These are phyloP conservation scores for Odontophorus gujanensis DNA, from an alignment of 2,113 vertebrate genomes.

Conservation along the genomic window DNA sequence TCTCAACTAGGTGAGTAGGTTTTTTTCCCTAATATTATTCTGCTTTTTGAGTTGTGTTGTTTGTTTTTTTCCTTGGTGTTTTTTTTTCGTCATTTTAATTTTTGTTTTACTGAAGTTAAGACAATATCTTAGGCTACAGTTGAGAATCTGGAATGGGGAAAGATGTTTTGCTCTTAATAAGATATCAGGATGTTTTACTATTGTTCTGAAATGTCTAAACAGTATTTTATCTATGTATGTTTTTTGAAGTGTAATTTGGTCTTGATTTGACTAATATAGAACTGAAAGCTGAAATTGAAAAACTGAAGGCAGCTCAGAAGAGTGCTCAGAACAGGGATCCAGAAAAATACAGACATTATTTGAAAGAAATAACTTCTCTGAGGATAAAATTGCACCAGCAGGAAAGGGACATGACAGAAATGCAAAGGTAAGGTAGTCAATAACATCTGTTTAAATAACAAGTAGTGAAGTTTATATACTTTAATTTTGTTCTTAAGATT, in stretches of 20 bases:
- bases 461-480: background rate
- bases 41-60: background rate
- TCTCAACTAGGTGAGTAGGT: background rate
- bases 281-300: constrained; percentile 95
- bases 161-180: background rate
- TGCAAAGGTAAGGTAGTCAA: constrained; percentile 82
- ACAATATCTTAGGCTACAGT: background rate
- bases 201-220: background rate
- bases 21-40: background rate
- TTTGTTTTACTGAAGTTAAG: background rate
- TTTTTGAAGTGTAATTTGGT: rapidly evolving
- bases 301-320: constrained; percentile 88
- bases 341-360: constrained; percentile 84
- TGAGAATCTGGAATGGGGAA: background rate
- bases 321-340: constrained; percentile 84
- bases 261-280: constrained; percentile 76
- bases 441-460: background rate
- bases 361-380: constrained; percentile 88
- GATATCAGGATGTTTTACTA: background rate
- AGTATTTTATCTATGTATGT: background rate
- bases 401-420: constrained; percentile 88
- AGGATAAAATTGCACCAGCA: constrained; percentile 86
- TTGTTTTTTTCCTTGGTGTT: background rate
- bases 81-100: background rate
- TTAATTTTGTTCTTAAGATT: background rate